Evolutionary conservation across 2,797 vertebrate species (phyloP), one percentile per base, ranked within the genome.

Genomic region (Rhinatrema bivittatum): DNA sequence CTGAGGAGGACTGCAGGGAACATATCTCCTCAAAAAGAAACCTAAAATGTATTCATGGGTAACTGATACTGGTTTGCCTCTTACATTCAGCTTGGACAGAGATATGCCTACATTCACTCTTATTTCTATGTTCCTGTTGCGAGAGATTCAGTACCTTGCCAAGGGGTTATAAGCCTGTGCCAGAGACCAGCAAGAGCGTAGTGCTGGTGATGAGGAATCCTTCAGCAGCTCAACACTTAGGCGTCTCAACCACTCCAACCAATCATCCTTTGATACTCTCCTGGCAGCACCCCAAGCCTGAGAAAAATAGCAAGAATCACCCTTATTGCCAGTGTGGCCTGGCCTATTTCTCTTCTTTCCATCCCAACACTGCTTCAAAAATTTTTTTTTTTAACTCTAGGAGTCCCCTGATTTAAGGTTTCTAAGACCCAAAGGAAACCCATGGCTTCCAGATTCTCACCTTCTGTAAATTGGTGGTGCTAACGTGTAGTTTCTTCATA

Each of bases 251-350:
- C 96, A 99, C 33, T 99, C 96, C 60, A 99, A 71, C 96, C 96
- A 99, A 57, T 99, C 96, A 11, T 99, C 96, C 68, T 99, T 99
- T 61, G 96, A 99, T 57, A 99, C 95, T 70, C 97, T 91, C 29
- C 96, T 86, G 46, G 95, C 94, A 2, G 96, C 96, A 42, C 95
- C 96, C 96, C 96, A 99, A 15, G 96, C 96, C 96, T 99, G 70
- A 4, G 44, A 31, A 25, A 36, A 19, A 46, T 2, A 56, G 42
- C 6, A 54, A 28, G 32, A 24, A 0, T 8, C n/a, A 36, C 47
- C 45, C 16, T 20, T 9, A 19, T 55, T 21, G 5, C 27, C 27
- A 9, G 2, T n/a, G n/a, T n/a, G n/a, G n/a, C n/a, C n/a, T n/a
- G n/a, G n/a, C n/a, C n/a, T n/a, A n/a, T n/a, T n/a, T n/a, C 17